These are phyloP conservation scores for Fistularia commersonii DNA, from an alignment of 2,797 vertebrate species.

Conservation along the genomic window DNA sequence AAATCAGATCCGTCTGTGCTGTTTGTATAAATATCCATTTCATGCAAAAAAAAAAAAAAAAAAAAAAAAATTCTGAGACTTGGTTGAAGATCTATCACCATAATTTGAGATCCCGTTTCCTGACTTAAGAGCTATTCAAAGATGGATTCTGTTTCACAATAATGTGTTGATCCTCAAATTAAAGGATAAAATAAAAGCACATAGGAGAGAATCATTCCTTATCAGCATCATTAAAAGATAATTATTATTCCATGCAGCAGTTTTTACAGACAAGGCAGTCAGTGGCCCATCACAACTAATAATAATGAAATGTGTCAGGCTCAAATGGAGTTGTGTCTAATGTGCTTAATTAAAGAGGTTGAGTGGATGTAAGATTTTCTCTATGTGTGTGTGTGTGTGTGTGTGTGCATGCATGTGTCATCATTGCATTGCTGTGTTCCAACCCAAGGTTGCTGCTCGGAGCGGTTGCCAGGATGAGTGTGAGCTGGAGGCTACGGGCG, in stretches of 20 bases:
- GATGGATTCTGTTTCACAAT: constrained; percentile 2
- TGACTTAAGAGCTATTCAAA: background rate
- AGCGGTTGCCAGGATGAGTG: constrained; percentile 59
- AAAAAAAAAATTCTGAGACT: too few species aligned
- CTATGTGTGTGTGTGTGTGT: too few species aligned
- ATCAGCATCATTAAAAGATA: constrained; percentile 15
- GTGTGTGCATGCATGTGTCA: constrained; percentile 49
- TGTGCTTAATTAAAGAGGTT: constrained; percentile 48
- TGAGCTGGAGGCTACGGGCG: constrained; percentile 38
- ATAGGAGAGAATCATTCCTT: constrained; percentile 2
- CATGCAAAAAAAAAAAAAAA: constrained; percentile 16
- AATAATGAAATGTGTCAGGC: constrained; percentile 16
- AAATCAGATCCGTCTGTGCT: constrained; percentile 14
- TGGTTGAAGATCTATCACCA: too few species aligned
- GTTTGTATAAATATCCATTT: constrained; percentile 27
- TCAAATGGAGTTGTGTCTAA: constrained; percentile 12
- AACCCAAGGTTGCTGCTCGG: constrained; percentile 59
- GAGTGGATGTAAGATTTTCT: constrained; percentile 5
- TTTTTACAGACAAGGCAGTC: constrained; percentile 14
- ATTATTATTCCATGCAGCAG: constrained; percentile 14
- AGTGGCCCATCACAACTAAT: constrained; percentile 5
- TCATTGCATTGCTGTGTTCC: constrained; percentile 56
- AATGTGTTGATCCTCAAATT: background rate
- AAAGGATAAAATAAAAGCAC: constrained; percentile 13
- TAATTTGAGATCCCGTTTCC: background rate